phyloP scores from a whole-genome alignment of 2,797 vertebrate species.

The Scolopax rusticola region DNA sequence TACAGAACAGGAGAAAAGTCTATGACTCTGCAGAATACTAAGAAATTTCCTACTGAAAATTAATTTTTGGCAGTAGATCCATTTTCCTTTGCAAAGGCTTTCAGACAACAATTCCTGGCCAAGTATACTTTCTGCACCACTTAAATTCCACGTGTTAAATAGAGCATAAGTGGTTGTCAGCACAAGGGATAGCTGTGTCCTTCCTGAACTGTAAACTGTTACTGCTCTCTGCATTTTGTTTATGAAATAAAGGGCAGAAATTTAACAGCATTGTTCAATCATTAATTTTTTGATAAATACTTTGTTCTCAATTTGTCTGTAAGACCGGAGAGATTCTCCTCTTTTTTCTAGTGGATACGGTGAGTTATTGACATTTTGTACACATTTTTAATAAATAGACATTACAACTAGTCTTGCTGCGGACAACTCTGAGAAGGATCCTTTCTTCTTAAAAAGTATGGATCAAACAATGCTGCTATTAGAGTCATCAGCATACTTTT shows the following conservation, averaged over 20 bases:
- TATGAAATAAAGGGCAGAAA: constrained; percentile 44
- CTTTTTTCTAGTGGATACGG: neutral
- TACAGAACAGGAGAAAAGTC: constrained; percentile 9
- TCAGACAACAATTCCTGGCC: neutral
- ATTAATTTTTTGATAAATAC: constrained; percentile 28
- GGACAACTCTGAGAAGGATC: neutral
- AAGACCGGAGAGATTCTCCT: neutral
- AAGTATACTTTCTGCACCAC: constrained; percentile 46
- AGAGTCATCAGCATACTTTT: neutral
- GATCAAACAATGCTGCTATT: neutral
- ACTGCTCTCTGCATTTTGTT: neutral
- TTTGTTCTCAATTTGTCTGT: neutral
- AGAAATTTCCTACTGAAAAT: constrained; percentile 13
- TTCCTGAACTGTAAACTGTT: constrained; percentile 48
- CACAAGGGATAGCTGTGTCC: neutral
- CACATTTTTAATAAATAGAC: neutral
- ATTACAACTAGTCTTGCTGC: neutral
- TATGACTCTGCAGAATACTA: neutral
- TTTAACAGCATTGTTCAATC: constrained; percentile 35
- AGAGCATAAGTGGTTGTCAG: constrained; percentile 60
- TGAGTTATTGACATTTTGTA: neutral
- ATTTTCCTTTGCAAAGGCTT: constrained; percentile 21
- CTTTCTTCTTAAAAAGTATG: neutral
- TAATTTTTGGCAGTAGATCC: constrained; percentile 26
- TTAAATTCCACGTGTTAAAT: constrained; percentile 63